These are phyloP conservation scores for Seira ritae DNA, from an alignment of 2,888 invertebrate genomes.

Conservation along the genomic window DNA sequence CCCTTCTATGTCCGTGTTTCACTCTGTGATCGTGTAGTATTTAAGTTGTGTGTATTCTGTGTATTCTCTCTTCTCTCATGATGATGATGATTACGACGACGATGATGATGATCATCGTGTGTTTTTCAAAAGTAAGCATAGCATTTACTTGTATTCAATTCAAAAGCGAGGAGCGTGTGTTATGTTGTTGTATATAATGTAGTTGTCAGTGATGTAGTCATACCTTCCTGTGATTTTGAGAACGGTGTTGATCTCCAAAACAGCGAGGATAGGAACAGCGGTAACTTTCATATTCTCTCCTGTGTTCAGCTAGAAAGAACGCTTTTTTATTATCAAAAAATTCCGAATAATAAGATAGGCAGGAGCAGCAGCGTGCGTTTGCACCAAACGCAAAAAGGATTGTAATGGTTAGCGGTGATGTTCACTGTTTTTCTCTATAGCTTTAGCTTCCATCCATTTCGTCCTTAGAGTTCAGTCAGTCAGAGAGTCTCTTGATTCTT, in stretches of 20 bases:
- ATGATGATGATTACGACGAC: not conserved
- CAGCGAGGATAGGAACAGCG: slow-evolving; percentile 10
- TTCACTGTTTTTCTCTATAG: not conserved
- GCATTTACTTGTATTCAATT: not conserved
- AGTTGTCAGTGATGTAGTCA: not conserved
- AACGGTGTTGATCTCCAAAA: slow-evolving; percentile 11
- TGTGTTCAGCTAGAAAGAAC: not conserved
- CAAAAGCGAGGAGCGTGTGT: not conserved
- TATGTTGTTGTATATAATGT: not conserved
- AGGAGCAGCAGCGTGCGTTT: not conserved
- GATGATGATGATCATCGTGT: not conserved
- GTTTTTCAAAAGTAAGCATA: not conserved
- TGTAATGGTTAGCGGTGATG: slow-evolving; percentile 1
- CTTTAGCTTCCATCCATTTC: slow-evolving; percentile 13
- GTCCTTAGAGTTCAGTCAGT: not conserved
- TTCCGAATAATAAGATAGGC: not conserved
- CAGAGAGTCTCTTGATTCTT: slow-evolving; percentile 1
- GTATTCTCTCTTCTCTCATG: slow-evolving; percentile 1
- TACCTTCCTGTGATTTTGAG: not conserved
- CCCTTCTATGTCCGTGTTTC: not conserved
- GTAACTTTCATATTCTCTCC: slow-evolving; percentile 9
- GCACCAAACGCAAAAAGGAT: not conserved
- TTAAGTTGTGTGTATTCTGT: too few relatives aligned
- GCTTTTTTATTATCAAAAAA: slow-evolving; percentile 11
- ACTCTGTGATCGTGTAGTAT: too few relatives aligned